Percentiles rank a stretch among this genome's conserved stretches.
phyloP scores from a whole-genome alignment of 1,140 invertebrate genomes.

The Brachionus plicatilis region DNA sequence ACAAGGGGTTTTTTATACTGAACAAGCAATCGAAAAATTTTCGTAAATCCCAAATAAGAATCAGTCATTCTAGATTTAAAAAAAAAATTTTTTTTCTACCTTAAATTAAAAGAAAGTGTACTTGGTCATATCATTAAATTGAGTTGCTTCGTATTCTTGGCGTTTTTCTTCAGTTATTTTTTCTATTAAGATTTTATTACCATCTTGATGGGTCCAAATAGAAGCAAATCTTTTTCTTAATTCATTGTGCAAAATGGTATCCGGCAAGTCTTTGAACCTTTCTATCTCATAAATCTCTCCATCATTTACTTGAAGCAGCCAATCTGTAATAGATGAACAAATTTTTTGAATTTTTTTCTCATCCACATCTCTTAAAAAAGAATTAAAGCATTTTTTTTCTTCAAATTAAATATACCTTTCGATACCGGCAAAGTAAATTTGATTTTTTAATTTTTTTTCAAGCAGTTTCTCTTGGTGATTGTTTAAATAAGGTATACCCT shows the following conservation, averaged over 20 bases:
- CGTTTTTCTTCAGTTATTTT: conserved; percentile 3
- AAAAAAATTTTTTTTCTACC: neutral
- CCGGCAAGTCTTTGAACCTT: neutral
- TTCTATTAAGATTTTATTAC: conserved; percentile 14
- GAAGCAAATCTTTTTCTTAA: conserved; percentile 59
- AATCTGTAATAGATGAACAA: conserved; percentile 50
- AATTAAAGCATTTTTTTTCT: conserved; percentile 25
- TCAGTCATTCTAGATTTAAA: conserved; percentile 53
- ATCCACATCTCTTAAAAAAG: conserved; percentile 47
- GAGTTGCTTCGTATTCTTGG: neutral
- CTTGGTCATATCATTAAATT: neutral
- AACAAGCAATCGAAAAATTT: conserved; percentile 62
- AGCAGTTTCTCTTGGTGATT: conserved; percentile 56
- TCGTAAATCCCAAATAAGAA: conserved; percentile 64
- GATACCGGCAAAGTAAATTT: conserved; percentile 44
- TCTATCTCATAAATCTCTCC: conserved; percentile 41
- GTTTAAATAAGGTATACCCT: conserved; percentile 66
- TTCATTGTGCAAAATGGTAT: conserved; percentile 58
- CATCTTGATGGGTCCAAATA: conserved; percentile 52
- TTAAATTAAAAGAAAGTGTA: neutral
- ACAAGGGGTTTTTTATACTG: conserved; percentile 65
- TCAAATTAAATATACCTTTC: conserved; percentile 42
- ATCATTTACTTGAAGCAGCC: conserved; percentile 52
- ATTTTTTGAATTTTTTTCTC: conserved; percentile 53
- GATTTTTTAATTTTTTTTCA: conserved; percentile 47